phyloP scores from a whole-genome alignment of 2,888 invertebrate genomes.

The Holacanthella duospinosa region DNA sequence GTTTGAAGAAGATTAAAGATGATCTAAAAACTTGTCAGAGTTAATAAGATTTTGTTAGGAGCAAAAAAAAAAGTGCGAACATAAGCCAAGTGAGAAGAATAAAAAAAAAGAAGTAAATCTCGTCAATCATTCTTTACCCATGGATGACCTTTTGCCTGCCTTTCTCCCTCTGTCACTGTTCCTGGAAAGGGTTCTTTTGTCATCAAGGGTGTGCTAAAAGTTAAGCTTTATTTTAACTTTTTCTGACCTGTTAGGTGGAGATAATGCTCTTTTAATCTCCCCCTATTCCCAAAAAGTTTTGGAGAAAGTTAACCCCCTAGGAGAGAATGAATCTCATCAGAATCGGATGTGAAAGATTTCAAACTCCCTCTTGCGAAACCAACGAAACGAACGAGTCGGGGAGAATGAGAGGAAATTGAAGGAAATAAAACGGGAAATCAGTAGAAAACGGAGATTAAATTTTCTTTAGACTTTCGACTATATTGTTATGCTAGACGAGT shows the following conservation, averaged over 20 bases:
- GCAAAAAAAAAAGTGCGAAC: not conserved
- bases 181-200: not conserved
- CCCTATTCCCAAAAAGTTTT: not conserved
- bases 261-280: conserved; percentile 1
- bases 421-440: conserved; percentile 6
- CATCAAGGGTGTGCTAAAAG: conserved; percentile 2
- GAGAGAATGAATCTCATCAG: not conserved
- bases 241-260: conserved; percentile 3
- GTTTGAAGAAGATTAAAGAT: not conserved
- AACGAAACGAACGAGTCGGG: not conserved
- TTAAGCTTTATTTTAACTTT: not conserved
- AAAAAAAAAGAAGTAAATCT: not conserved
- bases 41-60: conserved; percentile 2
- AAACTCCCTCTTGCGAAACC: not conserved
- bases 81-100: not conserved
- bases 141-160: not conserved
- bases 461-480: not conserved
- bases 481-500: too few species aligned
- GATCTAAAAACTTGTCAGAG: not conserved
- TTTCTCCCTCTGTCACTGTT: not conserved
- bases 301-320: not conserved
- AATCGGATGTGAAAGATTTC: not conserved
- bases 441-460: conserved; percentile 4
- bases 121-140: not conserved
- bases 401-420: conserved; percentile 3